phyloP scores from a whole-genome alignment of 2,797 vertebrate genomes.

The Hippopotamyrus pictus region DNA sequence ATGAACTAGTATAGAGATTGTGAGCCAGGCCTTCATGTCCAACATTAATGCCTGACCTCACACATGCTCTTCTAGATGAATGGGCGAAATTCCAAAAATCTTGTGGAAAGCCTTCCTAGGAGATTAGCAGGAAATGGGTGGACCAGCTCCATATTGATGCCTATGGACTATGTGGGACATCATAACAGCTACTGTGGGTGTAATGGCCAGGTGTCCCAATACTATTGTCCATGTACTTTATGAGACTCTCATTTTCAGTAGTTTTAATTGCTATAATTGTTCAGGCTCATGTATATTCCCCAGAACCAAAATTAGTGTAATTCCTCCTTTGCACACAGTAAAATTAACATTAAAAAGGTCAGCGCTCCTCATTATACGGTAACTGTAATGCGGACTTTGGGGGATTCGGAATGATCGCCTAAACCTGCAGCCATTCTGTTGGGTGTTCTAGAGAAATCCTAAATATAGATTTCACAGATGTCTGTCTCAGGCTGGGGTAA shows the following conservation, averaged over 20 bases:
- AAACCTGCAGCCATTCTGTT: not conserved
- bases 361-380: slow-evolving; percentile 1
- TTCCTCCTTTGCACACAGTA: not conserved
- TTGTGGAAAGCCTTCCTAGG: not conserved
- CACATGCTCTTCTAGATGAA: not conserved
- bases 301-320: not conserved
- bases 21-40: not conserved
- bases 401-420: not conserved
- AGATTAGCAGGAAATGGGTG: not conserved
- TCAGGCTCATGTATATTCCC: not conserved
- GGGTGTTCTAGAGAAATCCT: not conserved
- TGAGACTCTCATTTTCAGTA: not conserved
- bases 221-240: not conserved
- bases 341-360: not conserved
- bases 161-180: not conserved
- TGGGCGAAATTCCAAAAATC: not conserved
- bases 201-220: not conserved
- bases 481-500: not conserved
- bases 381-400: slow-evolving; percentile 1
- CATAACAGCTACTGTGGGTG: not conserved
- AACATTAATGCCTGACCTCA: not conserved
- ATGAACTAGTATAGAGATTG: not conserved
- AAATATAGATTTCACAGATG: slow-evolving; percentile 3
- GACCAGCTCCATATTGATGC: not conserved
- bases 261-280: slow-evolving; percentile 2